Base-by-base conservation (phyloP, 2,113 vertebrate genomes). In the Otocyon megalotis region DNA sequence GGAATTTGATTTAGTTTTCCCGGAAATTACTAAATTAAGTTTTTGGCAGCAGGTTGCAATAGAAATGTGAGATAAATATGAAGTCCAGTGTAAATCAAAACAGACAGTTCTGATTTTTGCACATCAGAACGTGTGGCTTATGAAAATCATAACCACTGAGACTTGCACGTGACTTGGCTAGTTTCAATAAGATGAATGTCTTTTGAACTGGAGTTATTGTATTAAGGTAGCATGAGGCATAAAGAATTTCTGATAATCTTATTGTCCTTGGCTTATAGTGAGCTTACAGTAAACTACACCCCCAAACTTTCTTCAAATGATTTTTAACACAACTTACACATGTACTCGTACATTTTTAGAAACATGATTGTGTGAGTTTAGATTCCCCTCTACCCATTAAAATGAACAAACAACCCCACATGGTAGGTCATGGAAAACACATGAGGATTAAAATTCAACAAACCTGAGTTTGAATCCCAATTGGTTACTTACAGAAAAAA, bases 21-120 rank as follows among this genome's bases (percentile, higher is more conserved):
- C 37, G 48, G 35, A 35, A 92, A 20, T 85, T 26, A 89, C 8
- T 85, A 95, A 82, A 85, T 79, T 32, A 96, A 58, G 14, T 26
- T 94, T 37, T 62, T 19, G 56, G 32, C 13, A 72, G 50, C 30
- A 84, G n/a, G 48, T 14, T 77, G 24, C 89, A 60, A 50, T 43
- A 58, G 43, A 97, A 86, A 87, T 86, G 37, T 76, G 53, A 94
- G 50, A 85, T 85, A 88, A 24, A 60, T 16, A 81, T 54, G 30
- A 56, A 62, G 32, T 79, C 43, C 5, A 65, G 24, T 58, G 88
- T 43, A 63, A 91, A 97, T 69, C 26, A 90, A 95, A 63, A 56
- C 20, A 50, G 62, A 60, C 3, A 88, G 15, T 81, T 82, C 13
- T 50, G 30, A 62, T 56, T 69, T 82, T 67, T 71, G 2, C 50